phyloP scores from a whole-genome alignment of 2,113 vertebrate genomes.

The Pachycephala philippinensis region DNA sequence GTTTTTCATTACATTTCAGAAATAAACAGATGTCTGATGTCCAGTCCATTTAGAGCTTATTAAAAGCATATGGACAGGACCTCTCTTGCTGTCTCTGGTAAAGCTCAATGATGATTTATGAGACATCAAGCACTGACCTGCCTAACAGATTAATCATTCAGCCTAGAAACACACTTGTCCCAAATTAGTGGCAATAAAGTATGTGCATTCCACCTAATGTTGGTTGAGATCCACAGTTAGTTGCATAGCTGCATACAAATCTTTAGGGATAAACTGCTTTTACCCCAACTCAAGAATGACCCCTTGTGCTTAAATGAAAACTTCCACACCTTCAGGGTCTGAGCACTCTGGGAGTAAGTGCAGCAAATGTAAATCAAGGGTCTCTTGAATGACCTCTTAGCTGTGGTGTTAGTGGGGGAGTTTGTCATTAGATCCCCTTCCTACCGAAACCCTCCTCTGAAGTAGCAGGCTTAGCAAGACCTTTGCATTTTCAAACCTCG shows the following conservation, averaged over 20 bases:
- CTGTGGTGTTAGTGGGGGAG: not conserved
- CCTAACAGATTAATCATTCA: not conserved
- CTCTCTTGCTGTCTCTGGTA: not conserved
- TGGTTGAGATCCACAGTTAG: not conserved
- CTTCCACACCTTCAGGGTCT: not conserved
- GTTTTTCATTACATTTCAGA: slow-evolving; percentile 12
- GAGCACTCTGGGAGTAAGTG: not conserved
- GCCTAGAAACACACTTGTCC: not conserved
- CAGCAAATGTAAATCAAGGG: not conserved
- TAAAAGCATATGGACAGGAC: not conserved
- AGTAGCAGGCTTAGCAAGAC: not conserved
- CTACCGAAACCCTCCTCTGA: not conserved
- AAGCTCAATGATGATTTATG: slow-evolving; percentile 15
- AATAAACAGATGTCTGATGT: slow-evolving; percentile 1
- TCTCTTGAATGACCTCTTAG: not conserved
- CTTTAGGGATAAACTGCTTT: not conserved
- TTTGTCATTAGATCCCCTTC: not conserved
- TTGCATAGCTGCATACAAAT: not conserved
- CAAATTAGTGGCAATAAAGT: not conserved
- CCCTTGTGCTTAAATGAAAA: not conserved
- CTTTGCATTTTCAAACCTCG: not conserved
- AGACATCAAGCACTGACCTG: not conserved
- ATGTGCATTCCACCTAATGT: not conserved
- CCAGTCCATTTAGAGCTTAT: not conserved
- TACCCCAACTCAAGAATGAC: not conserved